Base-by-base conservation (phyloP, 2,113 vertebrate genomes). In the Alouatta palliata region DNA sequence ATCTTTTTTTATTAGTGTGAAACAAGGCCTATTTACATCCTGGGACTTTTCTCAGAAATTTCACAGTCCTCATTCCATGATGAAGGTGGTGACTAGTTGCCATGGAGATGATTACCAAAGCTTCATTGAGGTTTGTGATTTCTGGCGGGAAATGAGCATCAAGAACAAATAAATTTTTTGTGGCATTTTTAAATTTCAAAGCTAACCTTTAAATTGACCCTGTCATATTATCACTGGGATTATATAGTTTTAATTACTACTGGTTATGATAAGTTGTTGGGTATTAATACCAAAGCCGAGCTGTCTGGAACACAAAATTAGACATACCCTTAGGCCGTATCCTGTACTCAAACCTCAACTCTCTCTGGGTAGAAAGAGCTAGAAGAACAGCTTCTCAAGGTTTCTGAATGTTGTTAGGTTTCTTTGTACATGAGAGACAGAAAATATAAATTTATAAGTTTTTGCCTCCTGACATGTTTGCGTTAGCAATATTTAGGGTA, bases 191-290 rank as follows among this genome's bases (percentile, higher is more conserved):
- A 90, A 84, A 94, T 97, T 87, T 93, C 85, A 95, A 92, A 94
- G 56, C 37, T 95, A 71, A 96, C 70, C 81, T 95, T 96, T 96
- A 85, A 88, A 79, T 32, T 68, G 86, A 97, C 86, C 85, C 76
- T 86, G 66, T 83, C 47, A 19, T 88, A 82, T 91, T 54, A 83
- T 88, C 77, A 88, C 37, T 93, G 91, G 84, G 58, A 96, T 87
- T 97, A 97, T 86, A 68, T 90, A 83, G 52, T 95, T 84, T 70
- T 97, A 95, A 96, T 97, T 95, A 94, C 83, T 92, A 56, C 87
- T 96, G 43, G 37, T 81, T 66, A 90, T 95, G 73, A 75, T 92
- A 96, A 90, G 40, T 94, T 81, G 14, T 87, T 94, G 64, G 86
- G 37, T 91, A 95, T 91, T 75, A 80, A 95, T n/a, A 81, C 20